phyloP scores from a whole-genome alignment of 2,797 vertebrate genomes.

The Acanthornis magna region DNA sequence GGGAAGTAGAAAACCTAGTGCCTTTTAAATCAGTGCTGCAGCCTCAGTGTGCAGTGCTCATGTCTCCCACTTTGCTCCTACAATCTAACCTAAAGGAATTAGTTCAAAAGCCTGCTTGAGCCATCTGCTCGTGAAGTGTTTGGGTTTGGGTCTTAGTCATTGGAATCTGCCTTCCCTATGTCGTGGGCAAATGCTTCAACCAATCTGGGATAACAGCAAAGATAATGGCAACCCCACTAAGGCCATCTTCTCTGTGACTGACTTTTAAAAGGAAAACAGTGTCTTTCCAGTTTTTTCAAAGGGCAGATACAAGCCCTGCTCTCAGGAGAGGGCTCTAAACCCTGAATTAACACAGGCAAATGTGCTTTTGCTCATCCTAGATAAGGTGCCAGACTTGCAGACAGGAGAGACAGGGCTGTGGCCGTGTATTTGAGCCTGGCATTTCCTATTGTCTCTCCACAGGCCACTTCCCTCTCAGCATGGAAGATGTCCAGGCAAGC shows the following conservation, averaged over 20 bases:
- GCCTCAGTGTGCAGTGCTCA: not conserved
- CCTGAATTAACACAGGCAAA: not conserved
- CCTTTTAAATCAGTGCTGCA: not conserved
- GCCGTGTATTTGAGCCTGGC: not conserved
- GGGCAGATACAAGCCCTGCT: not conserved
- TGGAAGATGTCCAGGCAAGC: not conserved
- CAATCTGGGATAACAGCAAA: not conserved
- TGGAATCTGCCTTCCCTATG: not conserved
- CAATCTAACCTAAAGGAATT: not conserved
- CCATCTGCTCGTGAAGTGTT: not conserved
- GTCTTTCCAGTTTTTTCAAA: not conserved
- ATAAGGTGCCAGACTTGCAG: not conserved
- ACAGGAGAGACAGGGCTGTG: not conserved
- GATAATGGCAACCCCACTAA: rapidly evolving
- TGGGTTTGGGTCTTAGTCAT: not conserved
- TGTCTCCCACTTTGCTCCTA: not conserved
- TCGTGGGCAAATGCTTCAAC: not conserved
- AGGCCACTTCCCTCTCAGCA: not conserved
- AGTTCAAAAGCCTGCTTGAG: not conserved
- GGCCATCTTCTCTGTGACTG: not conserved
- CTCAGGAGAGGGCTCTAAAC: not conserved
- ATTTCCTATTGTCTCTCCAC: not conserved
- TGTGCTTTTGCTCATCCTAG: not conserved
- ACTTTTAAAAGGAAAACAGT: not conserved
- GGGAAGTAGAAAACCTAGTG: not conserved